Percentiles rank a stretch among this genome's conserved stretches.
Conservation (phyloP, 2,113 vertebrate species). For the Oriolus oriolus region DNA sequence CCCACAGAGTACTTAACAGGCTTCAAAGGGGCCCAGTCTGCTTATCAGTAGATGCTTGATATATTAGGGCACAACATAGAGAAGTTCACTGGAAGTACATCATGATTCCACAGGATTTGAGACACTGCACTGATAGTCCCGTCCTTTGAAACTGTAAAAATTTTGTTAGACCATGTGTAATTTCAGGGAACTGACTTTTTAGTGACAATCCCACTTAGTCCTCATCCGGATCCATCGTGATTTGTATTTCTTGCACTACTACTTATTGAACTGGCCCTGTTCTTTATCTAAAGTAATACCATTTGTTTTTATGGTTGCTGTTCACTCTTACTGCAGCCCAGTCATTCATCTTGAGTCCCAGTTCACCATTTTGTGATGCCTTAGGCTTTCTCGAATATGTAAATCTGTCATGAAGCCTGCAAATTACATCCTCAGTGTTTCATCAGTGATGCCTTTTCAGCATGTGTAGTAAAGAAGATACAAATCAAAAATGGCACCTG, state of each 20-base stretch:
- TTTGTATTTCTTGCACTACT: neutral
- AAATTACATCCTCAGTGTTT: neutral
- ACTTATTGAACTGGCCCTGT: neutral
- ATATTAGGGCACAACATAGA: neutral
- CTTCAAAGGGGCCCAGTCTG: neutral
- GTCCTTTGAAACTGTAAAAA: neutral
- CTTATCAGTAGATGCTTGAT: neutral
- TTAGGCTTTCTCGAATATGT: neutral
- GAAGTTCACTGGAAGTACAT: neutral
- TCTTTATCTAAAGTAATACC: neutral
- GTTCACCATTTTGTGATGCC: neutral
- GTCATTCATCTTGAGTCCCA: neutral
- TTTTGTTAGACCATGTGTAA: neutral
- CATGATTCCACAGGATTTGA: neutral
- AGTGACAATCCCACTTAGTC: neutral
- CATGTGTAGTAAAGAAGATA: neutral
- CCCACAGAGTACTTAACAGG: neutral
- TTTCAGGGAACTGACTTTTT: neutral
- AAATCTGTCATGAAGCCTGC: neutral
- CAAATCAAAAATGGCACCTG: neutral
- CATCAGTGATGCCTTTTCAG: neutral
- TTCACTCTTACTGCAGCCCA: neutral
- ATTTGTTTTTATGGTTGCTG: neutral
- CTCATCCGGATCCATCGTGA: neutral
- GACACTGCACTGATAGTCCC: accelerated